Base-by-base conservation (phyloP, 1,140 invertebrate species). In the Berghia stephanieae region DNA sequence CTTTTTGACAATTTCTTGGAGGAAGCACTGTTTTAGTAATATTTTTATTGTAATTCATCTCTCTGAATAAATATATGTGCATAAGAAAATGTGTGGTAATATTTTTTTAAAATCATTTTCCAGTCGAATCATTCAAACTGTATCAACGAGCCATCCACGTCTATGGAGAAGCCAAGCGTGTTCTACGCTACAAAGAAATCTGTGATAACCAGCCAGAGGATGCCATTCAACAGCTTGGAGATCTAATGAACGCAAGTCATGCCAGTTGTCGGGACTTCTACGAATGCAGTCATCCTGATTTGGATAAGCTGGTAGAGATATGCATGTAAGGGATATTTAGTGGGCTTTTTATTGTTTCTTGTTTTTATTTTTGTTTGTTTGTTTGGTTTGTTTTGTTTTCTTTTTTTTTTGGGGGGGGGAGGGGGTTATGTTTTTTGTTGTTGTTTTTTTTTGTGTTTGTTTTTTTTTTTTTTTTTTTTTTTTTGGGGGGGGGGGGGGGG, bases 161-260 rank as follows among this genome's bases (percentile, higher is more conserved):
- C 46, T 96, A 94, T 86, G 89, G 92, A 89, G 92, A 93, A 83
- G 93, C 93, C 5, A 88, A 91, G 68, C 90, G 96, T 75, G 96
- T 98, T 0, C 86, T 93, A 74, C 88, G 93, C 77, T 98, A 97
- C 86, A 91, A 93, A 82, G 86, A 90, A 42, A 89, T 93, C 16
- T 96, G 95, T 88, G 87, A 91, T 44, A 46, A 69, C 10, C 73
- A 68, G 46, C 78, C 80, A n/a, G 27, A 44, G 3, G 88, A 91
- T 74, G 91, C 91, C 75, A 82, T 95, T 1, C 75, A 90, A 34
- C 89, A 90, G 46, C 90, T 99, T 52, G 96, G 97, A 13, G 86
- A 90, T 67, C 90, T 99, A 5, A 98, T 99, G 96, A 93, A 93
- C 40, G 91, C 93, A 66, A 98, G 96, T 86, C 98, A 99, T 88